Evolutionary conservation across 2,797 vertebrate genomes (phyloP).

Genomic region (Periparus ater): DNA sequence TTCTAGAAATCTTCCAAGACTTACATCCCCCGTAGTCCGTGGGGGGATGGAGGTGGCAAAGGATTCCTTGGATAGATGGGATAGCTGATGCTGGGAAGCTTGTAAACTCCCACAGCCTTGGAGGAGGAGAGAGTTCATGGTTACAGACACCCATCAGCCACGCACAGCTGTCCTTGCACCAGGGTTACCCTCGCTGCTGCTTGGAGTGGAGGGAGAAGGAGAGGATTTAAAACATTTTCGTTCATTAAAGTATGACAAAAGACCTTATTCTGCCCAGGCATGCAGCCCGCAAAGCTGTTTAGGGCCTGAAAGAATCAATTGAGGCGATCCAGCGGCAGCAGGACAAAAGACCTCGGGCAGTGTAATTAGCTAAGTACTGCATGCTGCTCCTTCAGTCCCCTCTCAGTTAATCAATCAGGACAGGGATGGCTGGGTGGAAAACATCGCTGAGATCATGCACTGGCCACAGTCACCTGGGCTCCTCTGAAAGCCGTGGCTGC

Average conservation of each 20-base stretch:
- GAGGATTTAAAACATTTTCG: constrained; percentile 25
- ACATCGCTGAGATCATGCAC: neutral
- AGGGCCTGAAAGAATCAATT: constrained; percentile 49
- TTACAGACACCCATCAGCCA: neutral
- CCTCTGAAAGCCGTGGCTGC: neutral
- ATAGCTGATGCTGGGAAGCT: neutral
- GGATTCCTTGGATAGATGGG: neutral
- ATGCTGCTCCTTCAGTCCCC: neutral
- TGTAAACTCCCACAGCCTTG: neutral
- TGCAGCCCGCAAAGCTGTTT: constrained; percentile 40
- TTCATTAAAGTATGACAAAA: constrained; percentile 36
- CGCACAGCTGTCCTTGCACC: neutral
- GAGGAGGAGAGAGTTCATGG: neutral
- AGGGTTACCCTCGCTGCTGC: neutral
- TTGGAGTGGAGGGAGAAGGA: neutral
- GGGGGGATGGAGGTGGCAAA: neutral
- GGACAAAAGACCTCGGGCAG: neutral
- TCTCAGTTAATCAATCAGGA: neutral
- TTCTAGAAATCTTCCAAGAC: neutral
- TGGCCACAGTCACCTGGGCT: neutral
- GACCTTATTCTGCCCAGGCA: constrained; percentile 20
- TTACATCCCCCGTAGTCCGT: neutral
- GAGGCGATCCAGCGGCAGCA: constrained; percentile 16
- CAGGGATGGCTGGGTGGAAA: neutral
- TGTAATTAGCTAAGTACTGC: constrained; percentile 50